Percentiles rank a stretch among this genome's conserved stretches.
These are phyloP conservation scores for Catharus fuscescens DNA, from an alignment of 2,113 vertebrate species.

Conservation along the genomic window DNA sequence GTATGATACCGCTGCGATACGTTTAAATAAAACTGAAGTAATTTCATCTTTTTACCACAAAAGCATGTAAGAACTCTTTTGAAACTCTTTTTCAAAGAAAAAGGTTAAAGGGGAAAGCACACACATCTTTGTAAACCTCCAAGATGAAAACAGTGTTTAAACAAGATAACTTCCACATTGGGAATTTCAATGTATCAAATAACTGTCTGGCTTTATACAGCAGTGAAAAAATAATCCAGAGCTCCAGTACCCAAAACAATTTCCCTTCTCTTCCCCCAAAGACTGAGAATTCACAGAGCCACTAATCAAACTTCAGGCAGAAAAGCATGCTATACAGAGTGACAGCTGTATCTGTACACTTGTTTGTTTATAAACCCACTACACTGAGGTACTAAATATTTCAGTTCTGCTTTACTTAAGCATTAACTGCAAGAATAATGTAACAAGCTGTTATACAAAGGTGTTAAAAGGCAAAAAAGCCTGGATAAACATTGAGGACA, in stretches of 20 bases:
- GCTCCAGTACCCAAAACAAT: background rate
- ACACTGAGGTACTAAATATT: background rate
- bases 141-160: background rate
- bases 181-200: rapidly evolving
- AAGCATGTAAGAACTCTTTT: background rate
- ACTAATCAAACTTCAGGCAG: background rate
- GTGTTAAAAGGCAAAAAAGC: background rate
- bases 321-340: background rate
- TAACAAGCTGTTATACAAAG: background rate
- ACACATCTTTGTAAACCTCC: background rate
- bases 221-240: background rate
- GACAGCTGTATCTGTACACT: background rate
- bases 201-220: background rate
- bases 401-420: background rate
- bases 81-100: background rate
- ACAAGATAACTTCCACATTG: background rate
- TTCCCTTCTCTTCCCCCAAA: background rate
- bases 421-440: background rate
- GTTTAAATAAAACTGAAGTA: background rate
- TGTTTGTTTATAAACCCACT: background rate
- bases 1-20: background rate
- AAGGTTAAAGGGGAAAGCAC: background rate
- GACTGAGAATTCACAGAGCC: background rate
- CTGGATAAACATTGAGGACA: background rate
- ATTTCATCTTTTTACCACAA: background rate